These are phyloP conservation scores for Cinclus cinclus DNA, from an alignment of 2,113 vertebrate genomes.

Conservation along the genomic window DNA sequence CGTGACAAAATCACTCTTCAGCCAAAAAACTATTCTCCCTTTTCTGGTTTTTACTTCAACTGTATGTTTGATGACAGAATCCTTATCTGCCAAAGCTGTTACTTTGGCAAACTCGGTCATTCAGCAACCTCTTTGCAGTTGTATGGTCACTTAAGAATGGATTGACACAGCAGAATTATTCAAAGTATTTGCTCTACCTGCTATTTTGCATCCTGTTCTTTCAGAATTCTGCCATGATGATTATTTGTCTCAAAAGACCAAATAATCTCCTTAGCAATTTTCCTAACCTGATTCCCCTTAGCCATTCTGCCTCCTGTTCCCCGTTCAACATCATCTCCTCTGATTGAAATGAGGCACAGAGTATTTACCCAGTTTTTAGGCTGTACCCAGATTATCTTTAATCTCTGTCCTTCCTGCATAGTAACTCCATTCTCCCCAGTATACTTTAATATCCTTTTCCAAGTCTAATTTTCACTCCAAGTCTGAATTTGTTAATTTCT, in stretches of 20 bases:
- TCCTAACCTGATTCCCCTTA: background rate
- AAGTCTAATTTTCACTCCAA: background rate
- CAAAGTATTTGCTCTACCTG: background rate
- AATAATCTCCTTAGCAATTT: conserved; percentile 34
- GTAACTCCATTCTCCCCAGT: background rate
- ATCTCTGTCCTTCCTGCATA: background rate
- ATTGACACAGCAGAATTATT: background rate
- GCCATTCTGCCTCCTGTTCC: background rate
- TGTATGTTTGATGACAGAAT: background rate
- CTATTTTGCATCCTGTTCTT: background rate
- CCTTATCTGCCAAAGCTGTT: background rate
- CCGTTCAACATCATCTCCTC: background rate
- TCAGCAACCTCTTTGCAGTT: background rate
- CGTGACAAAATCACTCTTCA: background rate
- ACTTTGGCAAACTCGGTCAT: background rate
- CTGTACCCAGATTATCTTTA: background rate
- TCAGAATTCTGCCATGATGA: background rate
- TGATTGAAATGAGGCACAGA: background rate
- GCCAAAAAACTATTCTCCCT: background rate
- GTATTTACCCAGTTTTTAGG: background rate
- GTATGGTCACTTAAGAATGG: background rate
- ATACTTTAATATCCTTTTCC: background rate
- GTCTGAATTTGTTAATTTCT: background rate
- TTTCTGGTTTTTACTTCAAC: background rate
- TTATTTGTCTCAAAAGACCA: conserved; percentile 8